Percentiles rank a stretch among this genome's conserved stretches.
Evolutionary conservation across 2,888 invertebrate species (phyloP).

Genomic region (Notodonta dromedarius): DNA sequence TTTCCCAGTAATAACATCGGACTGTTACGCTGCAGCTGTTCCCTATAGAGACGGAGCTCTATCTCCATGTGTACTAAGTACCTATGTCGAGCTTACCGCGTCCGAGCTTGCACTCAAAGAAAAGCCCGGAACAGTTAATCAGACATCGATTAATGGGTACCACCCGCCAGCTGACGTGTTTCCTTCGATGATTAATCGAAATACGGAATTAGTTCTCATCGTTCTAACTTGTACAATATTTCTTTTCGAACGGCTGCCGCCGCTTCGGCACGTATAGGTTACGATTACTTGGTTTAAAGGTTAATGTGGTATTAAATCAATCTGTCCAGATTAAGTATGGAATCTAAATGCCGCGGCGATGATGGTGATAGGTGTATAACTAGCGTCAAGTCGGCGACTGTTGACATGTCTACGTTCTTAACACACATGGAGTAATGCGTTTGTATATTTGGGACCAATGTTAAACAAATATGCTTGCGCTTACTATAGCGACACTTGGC

Average conservation of each 20-base stretch:
- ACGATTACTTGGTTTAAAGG: constrained; percentile 10
- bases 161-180: constrained; percentile 37
- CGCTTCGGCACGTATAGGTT: constrained; percentile 10
- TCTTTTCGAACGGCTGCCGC: constrained; percentile 35
- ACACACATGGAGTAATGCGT: not conserved
- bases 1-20: constrained; percentile 24
- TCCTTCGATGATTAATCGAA: constrained; percentile 42
- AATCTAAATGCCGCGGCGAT: constrained; percentile 2
- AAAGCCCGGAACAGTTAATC: constrained; percentile 41
- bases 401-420: not conserved
- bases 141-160: constrained; percentile 34
- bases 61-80: constrained; percentile 7
- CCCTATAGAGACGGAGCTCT: constrained; percentile 18
- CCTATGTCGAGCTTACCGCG: constrained; percentile 10
- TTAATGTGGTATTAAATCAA: constrained; percentile 13
- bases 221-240: constrained; percentile 33
- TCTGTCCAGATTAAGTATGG: constrained; percentile 4
- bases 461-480: constrained; percentile 27
- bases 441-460: constrained; percentile 18
- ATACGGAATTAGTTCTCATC: constrained; percentile 36
- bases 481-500: constrained; percentile 54
- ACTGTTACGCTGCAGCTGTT: constrained; percentile 20
- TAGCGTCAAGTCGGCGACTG: not conserved
- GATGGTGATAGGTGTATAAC: not conserved
- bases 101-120: constrained; percentile 19